Conservation (phyloP, 1,140 invertebrate species). For the Pogonomyrmex californicus region DNA sequence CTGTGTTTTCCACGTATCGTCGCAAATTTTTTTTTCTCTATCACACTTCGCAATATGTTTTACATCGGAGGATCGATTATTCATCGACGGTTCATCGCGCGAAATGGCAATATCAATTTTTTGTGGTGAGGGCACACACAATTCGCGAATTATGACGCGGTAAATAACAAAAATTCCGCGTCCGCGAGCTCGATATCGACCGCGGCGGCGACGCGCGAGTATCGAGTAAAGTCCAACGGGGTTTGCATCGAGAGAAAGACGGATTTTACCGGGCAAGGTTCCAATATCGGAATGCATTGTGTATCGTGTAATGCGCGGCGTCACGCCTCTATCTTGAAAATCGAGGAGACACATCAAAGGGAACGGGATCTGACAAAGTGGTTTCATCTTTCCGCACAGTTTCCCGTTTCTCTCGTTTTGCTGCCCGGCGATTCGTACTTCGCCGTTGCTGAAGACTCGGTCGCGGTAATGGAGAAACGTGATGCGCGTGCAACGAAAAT, state of each 20-base stretch:
- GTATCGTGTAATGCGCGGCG: neutral
- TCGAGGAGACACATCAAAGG: conserved; percentile 34
- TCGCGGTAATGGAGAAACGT: conserved; percentile 51
- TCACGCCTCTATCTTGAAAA: conserved; percentile 45
- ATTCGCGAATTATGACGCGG: neutral
- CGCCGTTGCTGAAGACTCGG: neutral
- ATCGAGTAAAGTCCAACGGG: neutral
- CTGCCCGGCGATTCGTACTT: conserved; percentile 23
- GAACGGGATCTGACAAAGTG: conserved; percentile 29
- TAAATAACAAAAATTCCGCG: neutral
- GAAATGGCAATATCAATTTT: conserved; percentile 24
- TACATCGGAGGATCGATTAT: neutral
- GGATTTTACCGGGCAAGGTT: conserved; percentile 10
- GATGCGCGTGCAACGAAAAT: conserved; percentile 43
- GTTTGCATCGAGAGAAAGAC: too few relatives aligned
- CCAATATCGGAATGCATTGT: neutral
- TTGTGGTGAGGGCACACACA: neutral
- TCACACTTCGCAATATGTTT: neutral
- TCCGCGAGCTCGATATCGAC: neutral
- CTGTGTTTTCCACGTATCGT: neutral
- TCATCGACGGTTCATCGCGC: neutral
- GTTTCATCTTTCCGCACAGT: conserved; percentile 32
- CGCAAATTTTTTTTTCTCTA: neutral
- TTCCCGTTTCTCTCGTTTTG: conserved; percentile 46
- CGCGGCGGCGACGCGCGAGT: too few relatives aligned